These are phyloP conservation scores for Chromis chromis DNA, from an alignment of 2,797 vertebrate species.

Conservation along the genomic window DNA sequence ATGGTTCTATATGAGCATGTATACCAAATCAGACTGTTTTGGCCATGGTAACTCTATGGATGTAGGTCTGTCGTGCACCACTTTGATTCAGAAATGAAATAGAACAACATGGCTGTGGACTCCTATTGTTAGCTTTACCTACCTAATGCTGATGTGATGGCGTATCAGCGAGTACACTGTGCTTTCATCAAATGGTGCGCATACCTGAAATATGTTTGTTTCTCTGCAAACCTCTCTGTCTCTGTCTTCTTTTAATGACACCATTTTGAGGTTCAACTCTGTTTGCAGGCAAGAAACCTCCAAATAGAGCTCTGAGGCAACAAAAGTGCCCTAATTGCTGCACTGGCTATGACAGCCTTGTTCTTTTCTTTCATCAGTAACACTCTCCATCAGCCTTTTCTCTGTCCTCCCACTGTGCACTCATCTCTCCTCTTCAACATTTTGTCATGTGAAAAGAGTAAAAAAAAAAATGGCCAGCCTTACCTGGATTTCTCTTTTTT, in stretches of 20 bases:
- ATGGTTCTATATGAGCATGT: too few relatives aligned
- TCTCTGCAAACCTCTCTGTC: neutral
- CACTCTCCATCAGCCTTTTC: constrained; percentile 65
- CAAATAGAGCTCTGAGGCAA: constrained; percentile 41
- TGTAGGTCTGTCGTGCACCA: too few relatives aligned
- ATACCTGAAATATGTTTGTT: constrained; percentile 6
- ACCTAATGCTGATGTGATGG: neutral
- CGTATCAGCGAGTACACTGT: neutral
- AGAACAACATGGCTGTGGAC: too few relatives aligned
- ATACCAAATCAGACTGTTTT: too few relatives aligned
- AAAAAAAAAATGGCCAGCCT: constrained; percentile 28
- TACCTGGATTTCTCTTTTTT: constrained; percentile 26
- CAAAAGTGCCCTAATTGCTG: constrained; percentile 68
- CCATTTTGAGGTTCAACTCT: constrained; percentile 47
- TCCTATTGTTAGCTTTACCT: too few relatives aligned
- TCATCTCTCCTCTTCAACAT: constrained; percentile 57
- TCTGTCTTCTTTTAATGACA: constrained; percentile 39
- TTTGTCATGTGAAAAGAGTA: constrained; percentile 43
- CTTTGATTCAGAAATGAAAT: too few relatives aligned
- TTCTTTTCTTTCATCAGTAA: constrained; percentile 71
- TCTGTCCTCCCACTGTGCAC: constrained; percentile 54
- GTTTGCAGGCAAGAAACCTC: constrained; percentile 51
- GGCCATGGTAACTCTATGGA: too few relatives aligned
- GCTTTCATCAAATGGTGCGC: neutral
- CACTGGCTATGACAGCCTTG: constrained; percentile 60